Conservation (phyloP, 2,888 invertebrate genomes). For the Chironomus riparius region DNA sequence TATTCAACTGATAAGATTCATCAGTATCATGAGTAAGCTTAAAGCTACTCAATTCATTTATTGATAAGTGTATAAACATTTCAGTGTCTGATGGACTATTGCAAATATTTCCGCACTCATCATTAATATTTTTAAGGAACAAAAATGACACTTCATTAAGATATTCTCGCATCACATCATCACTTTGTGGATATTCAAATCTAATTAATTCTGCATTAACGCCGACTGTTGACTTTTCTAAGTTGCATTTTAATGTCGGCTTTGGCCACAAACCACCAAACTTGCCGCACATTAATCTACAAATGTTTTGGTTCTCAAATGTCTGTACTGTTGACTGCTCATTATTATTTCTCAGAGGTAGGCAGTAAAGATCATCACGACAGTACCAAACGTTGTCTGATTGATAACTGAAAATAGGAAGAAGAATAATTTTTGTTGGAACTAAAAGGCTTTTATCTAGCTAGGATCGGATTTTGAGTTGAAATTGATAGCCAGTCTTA, state of each 20-base stretch:
- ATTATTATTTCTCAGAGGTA: not conserved
- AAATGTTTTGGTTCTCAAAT: conserved; percentile 49
- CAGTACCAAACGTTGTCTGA: not conserved
- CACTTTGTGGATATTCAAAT: conserved; percentile 7
- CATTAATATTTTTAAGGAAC: conserved; percentile 43
- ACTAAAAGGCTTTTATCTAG: no score
- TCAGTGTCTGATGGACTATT: conserved; percentile 44
- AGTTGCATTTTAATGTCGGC: conserved; percentile 48
- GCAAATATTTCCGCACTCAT: conserved; percentile 51
- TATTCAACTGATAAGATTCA: conserved; percentile 56
- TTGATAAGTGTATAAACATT: conserved; percentile 49
- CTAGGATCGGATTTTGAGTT: no score
- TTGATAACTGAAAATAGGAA: not conserved
- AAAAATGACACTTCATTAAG: conserved; percentile 7
- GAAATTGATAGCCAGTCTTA: no score
- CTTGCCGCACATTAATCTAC: conserved; percentile 58
- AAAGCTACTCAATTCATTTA: conserved; percentile 28
- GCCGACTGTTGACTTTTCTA: conserved; percentile 42
- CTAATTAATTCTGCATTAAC: conserved; percentile 50
- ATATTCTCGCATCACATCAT: not conserved
- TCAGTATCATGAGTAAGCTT: conserved; percentile 43
- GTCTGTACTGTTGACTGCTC: not conserved
- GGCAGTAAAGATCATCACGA: not conserved
- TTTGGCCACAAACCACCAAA: conserved; percentile 63
- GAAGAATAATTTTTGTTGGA: no score